Percentiles rank a stretch among this genome's conserved stretches.
phyloP scores from a whole-genome alignment of 2,113 vertebrate species.

The Megaptera novaeangliae region DNA sequence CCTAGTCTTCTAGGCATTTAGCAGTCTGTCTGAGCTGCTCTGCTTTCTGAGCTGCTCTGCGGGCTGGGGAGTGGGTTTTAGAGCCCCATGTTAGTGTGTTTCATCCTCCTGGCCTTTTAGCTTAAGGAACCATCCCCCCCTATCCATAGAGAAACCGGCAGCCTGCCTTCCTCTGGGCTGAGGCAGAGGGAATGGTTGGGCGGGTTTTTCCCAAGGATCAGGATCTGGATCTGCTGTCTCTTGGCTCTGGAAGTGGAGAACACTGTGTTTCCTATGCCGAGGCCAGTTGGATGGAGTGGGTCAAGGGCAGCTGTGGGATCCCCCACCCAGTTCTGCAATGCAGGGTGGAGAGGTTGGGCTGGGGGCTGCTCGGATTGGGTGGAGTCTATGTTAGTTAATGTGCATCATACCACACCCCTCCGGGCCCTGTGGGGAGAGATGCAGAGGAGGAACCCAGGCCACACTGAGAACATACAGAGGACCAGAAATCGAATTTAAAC shows the following conservation, averaged over 20 bases:
- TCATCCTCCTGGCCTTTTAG: neutral
- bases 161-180: neutral
- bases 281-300: conserved; percentile 57
- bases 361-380: neutral
- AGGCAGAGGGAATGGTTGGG: conserved; percentile 12
- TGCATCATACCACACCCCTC: neutral
- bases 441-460: neutral
- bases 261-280: conserved; percentile 45
- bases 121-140: neutral
- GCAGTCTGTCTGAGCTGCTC: neutral
- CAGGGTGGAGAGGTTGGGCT: conserved; percentile 25
- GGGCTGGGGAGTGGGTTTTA: neutral
- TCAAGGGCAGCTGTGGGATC: conserved; percentile 56
- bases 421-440: neutral
- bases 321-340: conserved; percentile 38
- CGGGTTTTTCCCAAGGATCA: conserved; percentile 47
- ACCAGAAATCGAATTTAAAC: neutral
- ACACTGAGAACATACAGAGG: neutral
- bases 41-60: neutral
- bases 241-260: conserved; percentile 56
- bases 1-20: neutral
- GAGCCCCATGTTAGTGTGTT: neutral
- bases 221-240: conserved; percentile 11
- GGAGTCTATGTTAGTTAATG: neutral
- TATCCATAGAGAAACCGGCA: neutral